These are phyloP conservation scores for Sylvia borin DNA, from an alignment of 2,797 vertebrate genomes.

Conservation along the genomic window DNA sequence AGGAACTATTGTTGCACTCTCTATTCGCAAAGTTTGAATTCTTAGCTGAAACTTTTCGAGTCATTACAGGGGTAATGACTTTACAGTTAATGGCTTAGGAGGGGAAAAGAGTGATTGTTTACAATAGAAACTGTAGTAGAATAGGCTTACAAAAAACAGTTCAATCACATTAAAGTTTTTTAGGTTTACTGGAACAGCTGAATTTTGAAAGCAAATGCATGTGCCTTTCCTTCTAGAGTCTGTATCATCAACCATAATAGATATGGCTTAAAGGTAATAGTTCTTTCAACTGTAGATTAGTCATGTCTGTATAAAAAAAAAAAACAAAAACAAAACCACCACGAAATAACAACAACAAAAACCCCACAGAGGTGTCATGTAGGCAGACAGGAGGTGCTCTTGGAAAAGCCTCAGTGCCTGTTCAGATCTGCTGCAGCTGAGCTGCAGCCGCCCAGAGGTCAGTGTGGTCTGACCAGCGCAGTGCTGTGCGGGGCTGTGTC, in stretches of 20 bases:
- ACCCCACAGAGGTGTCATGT: background rate
- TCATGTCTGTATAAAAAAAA: background rate
- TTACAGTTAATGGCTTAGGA: background rate
- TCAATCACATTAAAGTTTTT: background rate
- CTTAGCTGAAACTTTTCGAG: background rate
- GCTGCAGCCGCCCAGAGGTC: background rate
- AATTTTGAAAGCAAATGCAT: background rate
- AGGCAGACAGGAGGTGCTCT: background rate
- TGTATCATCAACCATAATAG: background rate
- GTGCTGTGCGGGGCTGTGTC: accelerated
- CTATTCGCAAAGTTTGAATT: background rate
- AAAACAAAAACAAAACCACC: too few relatives aligned
- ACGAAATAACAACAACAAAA: too few relatives aligned
- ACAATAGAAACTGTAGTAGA: background rate
- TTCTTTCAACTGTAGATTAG: background rate
- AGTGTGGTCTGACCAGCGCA: background rate
- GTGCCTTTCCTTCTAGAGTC: background rate
- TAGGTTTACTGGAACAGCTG: background rate
- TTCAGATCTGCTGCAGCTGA: background rate
- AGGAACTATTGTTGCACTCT: background rate
- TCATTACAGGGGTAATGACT: background rate
- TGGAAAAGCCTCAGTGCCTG: background rate
- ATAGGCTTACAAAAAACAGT: background rate
- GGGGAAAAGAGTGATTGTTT: background rate
- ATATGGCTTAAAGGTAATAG: background rate